Evolutionary conservation across 2,113 vertebrate genomes (phyloP), one percentile per base, ranked within the genome.

Genomic region (Chloropsis hardwickii): DNA sequence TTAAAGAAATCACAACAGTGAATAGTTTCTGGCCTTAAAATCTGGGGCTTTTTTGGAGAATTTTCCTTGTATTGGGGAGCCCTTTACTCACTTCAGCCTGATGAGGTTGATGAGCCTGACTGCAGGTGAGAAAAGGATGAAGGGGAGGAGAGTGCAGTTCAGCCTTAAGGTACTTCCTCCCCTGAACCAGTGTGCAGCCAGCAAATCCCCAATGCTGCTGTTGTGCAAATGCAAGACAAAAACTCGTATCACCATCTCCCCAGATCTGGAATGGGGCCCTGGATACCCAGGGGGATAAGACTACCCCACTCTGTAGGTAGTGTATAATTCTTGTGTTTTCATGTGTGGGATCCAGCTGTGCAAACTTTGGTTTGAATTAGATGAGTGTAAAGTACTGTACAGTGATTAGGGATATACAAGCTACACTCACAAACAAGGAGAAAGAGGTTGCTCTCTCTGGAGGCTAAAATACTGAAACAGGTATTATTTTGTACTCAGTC

Each of bases 401-500:
- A 44, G 23, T n/a, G 64, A 64, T 83, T 90, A 84, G 93, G 65
- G 90, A 81, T 61, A 40, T 40, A 67, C 20, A 40, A 66, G 44
- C 39, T 88, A 51, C 48, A 19, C 25, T 65, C 48, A 54, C 31
- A 53, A 78, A 83, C 24, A 85, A 62, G 19, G 9, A 81, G 84
- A 93, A 91, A 66, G 42, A 60, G 12, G 13, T 79, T 86, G 37
- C 65, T 81, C 47, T 73, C 42, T 84, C 40, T 67, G 27, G 54
- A 65, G 69, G 70, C 50, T 84, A 90, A 67, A 97, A 71, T 60
- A 79, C 44, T 67, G 77, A 92, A 94, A 91, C 56, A 94, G 83
- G 60, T 84, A 96, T 97, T 93, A 71, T 93, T 97, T 96, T 97
- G 65, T 96, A 84, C 94, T 97, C 89, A 87, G 62, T 97, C 89